phyloP scores from a whole-genome alignment of 2,113 vertebrate genomes.

The Mixornis gularis region DNA sequence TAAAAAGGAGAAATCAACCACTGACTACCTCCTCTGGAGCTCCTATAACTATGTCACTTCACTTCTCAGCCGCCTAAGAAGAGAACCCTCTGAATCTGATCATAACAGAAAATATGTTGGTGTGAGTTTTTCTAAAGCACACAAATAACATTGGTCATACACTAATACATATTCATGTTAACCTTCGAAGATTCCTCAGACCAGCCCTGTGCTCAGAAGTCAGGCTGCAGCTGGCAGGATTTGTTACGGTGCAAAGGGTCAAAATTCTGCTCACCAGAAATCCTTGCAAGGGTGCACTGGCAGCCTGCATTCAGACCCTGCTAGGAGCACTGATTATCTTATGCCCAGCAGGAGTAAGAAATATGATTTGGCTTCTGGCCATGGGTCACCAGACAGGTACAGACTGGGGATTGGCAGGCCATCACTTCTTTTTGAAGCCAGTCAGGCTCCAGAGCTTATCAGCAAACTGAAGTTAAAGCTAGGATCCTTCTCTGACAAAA shows the following conservation, averaged over 20 bases:
- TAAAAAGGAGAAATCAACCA: not conserved
- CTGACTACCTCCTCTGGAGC: not conserved
- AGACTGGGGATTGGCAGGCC: not conserved
- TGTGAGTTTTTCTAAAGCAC: not conserved
- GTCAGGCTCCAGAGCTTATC: not conserved
- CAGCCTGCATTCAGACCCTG: not conserved
- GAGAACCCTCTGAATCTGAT: not conserved
- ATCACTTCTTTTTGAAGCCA: not conserved
- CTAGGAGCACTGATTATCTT: not conserved
- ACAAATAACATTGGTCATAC: not conserved
- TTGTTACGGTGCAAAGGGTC: not conserved
- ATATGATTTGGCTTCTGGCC: not conserved
- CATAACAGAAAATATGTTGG: not conserved
- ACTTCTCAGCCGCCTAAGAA: not conserved
- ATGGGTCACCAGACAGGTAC: not conserved
- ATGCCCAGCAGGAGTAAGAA: not conserved
- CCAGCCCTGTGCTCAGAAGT: not conserved
- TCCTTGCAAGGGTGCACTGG: not conserved
- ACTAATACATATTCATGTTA: not conserved
- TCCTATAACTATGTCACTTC: not conserved
- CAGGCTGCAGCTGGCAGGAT: conserved; percentile 11
- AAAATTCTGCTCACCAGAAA: not conserved
- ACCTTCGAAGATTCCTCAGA: not conserved
- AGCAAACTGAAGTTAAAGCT: not conserved
- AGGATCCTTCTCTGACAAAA: not conserved